Percentiles rank a stretch among this genome's conserved stretches.
phyloP scores from a whole-genome alignment of 2,888 invertebrate species.

The Syrista parreyssii region DNA sequence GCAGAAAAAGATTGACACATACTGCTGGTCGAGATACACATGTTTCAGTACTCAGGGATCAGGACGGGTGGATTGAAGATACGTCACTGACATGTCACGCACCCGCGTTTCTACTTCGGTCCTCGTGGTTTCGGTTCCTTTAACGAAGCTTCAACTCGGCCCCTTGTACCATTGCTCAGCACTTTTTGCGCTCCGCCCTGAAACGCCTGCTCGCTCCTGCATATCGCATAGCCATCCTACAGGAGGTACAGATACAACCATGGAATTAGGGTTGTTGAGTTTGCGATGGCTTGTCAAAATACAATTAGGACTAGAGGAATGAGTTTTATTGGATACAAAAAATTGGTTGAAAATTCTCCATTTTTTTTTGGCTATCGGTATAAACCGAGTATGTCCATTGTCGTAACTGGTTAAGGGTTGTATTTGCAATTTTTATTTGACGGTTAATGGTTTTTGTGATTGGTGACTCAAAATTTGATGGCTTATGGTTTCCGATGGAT shows the following conservation, averaged over 20 bases:
- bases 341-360: not conserved
- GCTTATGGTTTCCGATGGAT: not conserved
- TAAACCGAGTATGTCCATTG: not conserved
- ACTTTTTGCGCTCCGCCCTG: slow-evolving; percentile 62
- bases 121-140: slow-evolving; percentile 21
- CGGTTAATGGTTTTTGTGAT: not conserved
- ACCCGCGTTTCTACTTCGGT: slow-evolving; percentile 35
- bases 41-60: slow-evolving; percentile 37
- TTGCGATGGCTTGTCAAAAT: slow-evolving; percentile 2
- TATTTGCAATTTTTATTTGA: not conserved
- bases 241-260: not conserved
- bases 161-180: slow-evolving; percentile 58
- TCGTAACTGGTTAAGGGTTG: not conserved
- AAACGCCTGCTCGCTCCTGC: slow-evolving; percentile 41
- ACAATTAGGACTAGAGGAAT: not conserved
- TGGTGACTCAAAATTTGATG: not conserved
- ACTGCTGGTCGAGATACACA: slow-evolving; percentile 31
- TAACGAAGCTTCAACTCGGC: slow-evolving; percentile 36
- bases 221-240: not conserved
- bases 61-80: slow-evolving; percentile 28
- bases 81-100: slow-evolving; percentile 34
- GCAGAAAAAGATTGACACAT: slow-evolving; percentile 42
- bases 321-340: not conserved
- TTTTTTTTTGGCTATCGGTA: not conserved
- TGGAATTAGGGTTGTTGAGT: slow-evolving; percentile 4